A percentile compares a stretch with the other conserved stretches of the same genome.
phyloP scores from a whole-genome alignment of 2,888 invertebrate genomes.

The Acleris emargana region DNA sequence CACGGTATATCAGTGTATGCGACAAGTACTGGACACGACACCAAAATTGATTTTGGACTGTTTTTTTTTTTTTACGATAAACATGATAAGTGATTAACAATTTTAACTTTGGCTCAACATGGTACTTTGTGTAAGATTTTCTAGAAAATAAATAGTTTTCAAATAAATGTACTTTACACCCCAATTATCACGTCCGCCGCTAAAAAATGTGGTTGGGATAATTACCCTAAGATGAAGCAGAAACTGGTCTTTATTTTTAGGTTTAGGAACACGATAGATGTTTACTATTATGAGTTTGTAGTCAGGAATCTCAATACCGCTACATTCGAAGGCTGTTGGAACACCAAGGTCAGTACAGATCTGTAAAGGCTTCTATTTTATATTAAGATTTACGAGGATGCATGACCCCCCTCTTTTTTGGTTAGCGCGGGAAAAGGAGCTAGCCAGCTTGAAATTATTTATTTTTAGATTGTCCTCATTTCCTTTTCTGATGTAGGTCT shows the following conservation, averaged over 20 bases:
- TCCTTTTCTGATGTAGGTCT: slow-evolving; percentile 6
- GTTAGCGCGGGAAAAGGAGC: background rate
- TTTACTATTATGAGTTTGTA: background rate
- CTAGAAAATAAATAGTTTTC: too few species aligned
- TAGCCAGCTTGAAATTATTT: background rate
- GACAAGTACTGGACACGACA: too few species aligned
- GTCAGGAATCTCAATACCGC: background rate
- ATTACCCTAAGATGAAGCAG: too few species aligned
- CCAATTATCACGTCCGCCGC: too few species aligned
- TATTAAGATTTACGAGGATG: background rate
- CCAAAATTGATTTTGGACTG: too few species aligned
- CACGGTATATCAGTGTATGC: too few species aligned
- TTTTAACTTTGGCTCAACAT: too few species aligned
- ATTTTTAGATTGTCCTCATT: slow-evolving; percentile 2
- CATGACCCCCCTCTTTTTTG: slow-evolving; percentile 5
- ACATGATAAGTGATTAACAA: too few species aligned
- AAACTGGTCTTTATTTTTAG: background rate
- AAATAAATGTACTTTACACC: too few species aligned
- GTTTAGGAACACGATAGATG: background rate
- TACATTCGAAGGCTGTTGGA: background rate
- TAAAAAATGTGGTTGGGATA: too few species aligned
- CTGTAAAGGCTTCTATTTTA: background rate
- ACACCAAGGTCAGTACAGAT: background rate
- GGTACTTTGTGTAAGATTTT: too few species aligned
- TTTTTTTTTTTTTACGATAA: too few species aligned